These are phyloP conservation scores for Drosophila repleta DNA, from an alignment of 1,140 invertebrate species.

Conservation along the genomic window DNA sequence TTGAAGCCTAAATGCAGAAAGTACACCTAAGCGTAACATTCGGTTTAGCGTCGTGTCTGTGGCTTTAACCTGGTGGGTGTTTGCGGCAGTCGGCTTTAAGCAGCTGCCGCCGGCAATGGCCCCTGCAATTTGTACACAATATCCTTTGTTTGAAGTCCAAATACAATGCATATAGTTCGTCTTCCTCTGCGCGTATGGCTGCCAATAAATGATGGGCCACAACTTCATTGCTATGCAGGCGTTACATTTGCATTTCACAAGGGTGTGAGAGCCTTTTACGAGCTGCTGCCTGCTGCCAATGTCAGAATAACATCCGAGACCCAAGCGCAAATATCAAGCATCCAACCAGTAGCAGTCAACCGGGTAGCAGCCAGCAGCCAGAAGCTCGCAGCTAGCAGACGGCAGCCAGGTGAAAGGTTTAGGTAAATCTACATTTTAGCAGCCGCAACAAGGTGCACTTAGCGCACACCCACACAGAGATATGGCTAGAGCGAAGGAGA, in stretches of 20 bases:
- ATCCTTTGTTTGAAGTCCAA: conserved; percentile 43
- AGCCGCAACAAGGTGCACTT: conserved; percentile 76
- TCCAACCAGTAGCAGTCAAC: neutral
- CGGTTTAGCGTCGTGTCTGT: conserved; percentile 30
- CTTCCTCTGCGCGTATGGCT: neutral
- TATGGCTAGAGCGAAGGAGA: neutral
- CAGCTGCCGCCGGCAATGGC: conserved; percentile 13
- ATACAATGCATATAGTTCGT: conserved; percentile 32
- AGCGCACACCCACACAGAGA: conserved; percentile 34
- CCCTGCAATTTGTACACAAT: conserved; percentile 50
- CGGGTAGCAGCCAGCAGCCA: conserved; percentile 19
- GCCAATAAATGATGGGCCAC: conserved; percentile 58
- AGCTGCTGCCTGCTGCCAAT: conserved; percentile 64
- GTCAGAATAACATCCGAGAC: conserved; percentile 67
- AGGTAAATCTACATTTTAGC: conserved; percentile 72
- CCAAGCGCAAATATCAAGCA: conserved; percentile 30
- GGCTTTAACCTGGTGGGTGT: conserved; percentile 18
- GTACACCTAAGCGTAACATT: conserved; percentile 68
- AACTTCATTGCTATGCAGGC: conserved; percentile 67
- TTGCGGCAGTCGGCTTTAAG: conserved; percentile 16
- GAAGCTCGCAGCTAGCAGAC: conserved; percentile 17
- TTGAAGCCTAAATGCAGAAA: conserved; percentile 77
- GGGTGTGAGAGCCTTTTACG: conserved; percentile 68
- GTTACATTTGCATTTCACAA: conserved; percentile 68
- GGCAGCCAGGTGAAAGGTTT: conserved; percentile 36